Evolutionary conservation across 1,140 invertebrate genomes (phyloP), one percentile per base, ranked within the genome.

Genomic region (Neodiprion lecontei): DNA sequence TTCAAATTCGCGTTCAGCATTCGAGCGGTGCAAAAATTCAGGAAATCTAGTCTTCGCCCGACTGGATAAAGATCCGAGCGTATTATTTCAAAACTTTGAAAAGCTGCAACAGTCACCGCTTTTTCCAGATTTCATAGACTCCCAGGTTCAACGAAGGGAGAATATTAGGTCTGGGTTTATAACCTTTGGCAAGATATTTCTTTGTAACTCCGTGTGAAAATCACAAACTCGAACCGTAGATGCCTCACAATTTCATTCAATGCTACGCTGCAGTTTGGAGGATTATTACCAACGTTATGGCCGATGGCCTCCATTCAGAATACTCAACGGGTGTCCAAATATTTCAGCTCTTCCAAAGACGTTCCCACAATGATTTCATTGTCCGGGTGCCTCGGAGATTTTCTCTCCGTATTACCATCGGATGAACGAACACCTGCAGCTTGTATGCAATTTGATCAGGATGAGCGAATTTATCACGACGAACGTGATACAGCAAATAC

Each of bases 71-170:
- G 53, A 5, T 61, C 28, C 28, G 28, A 40, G 28, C 28, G 53
- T 61, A 61, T 61, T 61, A 61, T 61, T 61, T 61, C 11, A 61
- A 61, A 61, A 61, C 53, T 61, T 61, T 61, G 53, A 61, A 61
- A 61, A 61, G 53, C 53, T 9, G 53, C 53, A 61, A 61, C 53
- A 61, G 53, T 61, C 53, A 40, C 28, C n/a, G 53, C 11, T 61
- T 12, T 17, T 9, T 17, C 53, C 53, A 61, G 53, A 61, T 61
- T 61, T 61, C 53, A 61, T 9, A 61, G 53, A 61, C 53, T 61
- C 8, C 53, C 53, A 40, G 28, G 2, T 40, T 40, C 28, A 40
- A 40, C 5, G 28, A 40, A 3, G 53, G 11, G 11, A 4, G 53
- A 61, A 61, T 61, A 61, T 61, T 61, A 61, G 53, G 53, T 61